phyloP scores from a whole-genome alignment of 1,140 invertebrate genomes.

The Apis laboriosa region DNA sequence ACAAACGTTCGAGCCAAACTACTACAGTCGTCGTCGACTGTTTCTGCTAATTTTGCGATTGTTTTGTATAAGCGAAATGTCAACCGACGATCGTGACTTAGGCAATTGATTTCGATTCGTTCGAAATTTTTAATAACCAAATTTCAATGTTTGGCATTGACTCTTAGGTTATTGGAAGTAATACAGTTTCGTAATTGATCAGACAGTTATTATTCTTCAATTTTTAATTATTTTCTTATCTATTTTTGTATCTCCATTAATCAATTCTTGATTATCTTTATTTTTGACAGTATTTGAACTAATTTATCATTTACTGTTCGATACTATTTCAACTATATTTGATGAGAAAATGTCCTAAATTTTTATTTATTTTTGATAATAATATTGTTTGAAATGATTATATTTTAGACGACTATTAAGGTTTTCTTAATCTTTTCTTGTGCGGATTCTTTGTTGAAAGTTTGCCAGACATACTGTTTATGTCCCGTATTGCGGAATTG shows the following conservation, averaged over 20 bases:
- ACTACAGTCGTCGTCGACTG: slow-evolving; percentile 19
- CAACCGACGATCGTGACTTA: not conserved
- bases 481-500: not conserved
- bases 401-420: not conserved
- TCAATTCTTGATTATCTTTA: too few relatives aligned
- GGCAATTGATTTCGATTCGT: not conserved
- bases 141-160: not conserved
- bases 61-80: not conserved
- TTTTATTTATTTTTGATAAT: not conserved
- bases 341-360: not conserved
- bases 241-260: too few relatives aligned
- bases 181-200: not conserved
- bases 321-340: too few relatives aligned
- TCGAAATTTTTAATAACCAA: not conserved
- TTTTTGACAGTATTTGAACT: too few relatives aligned
- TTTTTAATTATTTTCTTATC: too few relatives aligned
- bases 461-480: slow-evolving; percentile 1
- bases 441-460: slow-evolving; percentile 3
- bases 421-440: not conserved
- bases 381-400: not conserved
- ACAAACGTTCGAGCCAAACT: slow-evolving; percentile 43
- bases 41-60: slow-evolving; percentile 35
- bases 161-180: not conserved
- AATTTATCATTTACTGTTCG: too few relatives aligned
- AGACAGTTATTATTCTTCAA: not conserved